Conservation (phyloP, 2,113 vertebrate genomes). For the Spea multiplicata region DNA sequence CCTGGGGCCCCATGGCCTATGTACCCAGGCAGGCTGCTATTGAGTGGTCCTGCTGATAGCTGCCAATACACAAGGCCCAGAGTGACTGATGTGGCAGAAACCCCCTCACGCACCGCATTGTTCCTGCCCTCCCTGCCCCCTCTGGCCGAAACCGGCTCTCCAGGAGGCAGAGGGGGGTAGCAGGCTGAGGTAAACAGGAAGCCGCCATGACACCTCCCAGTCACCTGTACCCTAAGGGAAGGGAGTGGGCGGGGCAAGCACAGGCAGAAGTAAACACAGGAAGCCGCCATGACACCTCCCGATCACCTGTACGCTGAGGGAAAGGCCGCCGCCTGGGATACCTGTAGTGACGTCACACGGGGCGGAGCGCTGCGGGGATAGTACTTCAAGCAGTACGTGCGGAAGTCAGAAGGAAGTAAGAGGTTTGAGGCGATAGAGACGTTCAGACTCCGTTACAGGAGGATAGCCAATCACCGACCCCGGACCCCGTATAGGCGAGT, state of each 20-base stretch:
- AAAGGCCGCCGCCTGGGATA: background rate
- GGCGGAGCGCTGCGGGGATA: background rate
- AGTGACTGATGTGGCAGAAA: conserved; percentile 4
- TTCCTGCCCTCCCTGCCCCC: background rate
- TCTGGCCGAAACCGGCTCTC: conserved; percentile 15
- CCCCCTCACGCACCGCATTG: background rate
- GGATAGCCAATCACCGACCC: background rate
- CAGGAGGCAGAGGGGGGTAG: background rate
- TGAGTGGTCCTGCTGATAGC: too few species aligned
- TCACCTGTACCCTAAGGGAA: background rate
- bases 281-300: background rate
- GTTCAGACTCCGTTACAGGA: background rate
- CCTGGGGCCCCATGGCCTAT: too few species aligned
- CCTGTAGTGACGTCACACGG: background rate
- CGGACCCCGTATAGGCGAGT: background rate
- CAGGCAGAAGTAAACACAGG: background rate
- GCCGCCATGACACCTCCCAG: background rate
- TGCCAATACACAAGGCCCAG: too few species aligned
- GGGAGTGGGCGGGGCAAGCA: conserved; percentile 22
- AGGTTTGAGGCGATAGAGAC: background rate
- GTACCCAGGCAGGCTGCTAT: too few species aligned
- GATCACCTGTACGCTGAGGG: background rate
- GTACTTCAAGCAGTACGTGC: background rate
- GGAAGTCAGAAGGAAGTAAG: background rate
- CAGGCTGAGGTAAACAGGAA: conserved; percentile 36